Base-by-base conservation (phyloP, 1,140 invertebrate genomes). In the Idris sp. region DNA sequence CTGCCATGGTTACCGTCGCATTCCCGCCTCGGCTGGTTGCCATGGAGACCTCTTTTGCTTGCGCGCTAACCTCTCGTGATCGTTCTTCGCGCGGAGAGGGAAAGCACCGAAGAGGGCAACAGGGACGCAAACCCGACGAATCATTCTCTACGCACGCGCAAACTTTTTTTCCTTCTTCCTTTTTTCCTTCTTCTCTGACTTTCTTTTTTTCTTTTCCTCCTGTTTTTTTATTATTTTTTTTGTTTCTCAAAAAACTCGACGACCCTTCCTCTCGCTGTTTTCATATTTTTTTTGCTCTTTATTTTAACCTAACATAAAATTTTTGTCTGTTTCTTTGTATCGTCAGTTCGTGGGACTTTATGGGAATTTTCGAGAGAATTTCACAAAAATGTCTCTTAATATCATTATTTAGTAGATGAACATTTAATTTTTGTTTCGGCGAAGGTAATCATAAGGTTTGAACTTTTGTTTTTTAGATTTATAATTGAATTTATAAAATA, bases 1-100 rank as follows among this genome's bases (percentile, higher is more conserved):
- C 85, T 88, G 85, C 86, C 86, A 87, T 87, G 85, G 86, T 87
- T 87, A 88, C 86, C 86, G 85, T 86, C 85, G 85, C 85, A 87
- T 86, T 87, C 85, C 86, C 85, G 86, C 85, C 86, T 86, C 82
- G 83, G 77, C 79, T 83, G 82, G 86, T 88, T 86, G 80, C 86
- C 79, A 88, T 87, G 86, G 85, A 81, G 76, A 88, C 80, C 81
- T 75, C 64, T 62, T 65, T 67, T 77, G 73, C 62, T 80, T 80
- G 74, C 71, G 67, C 77, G 77, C 77, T 80, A 79, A 80, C 76
- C 76, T 82, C 79, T 74, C 74, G 73, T 78, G 68, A 77, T 79
- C 81, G 77, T 81, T 81, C 79, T 83, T 68, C 58, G 68, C 56
- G 49, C 40, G 73, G 48, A 75, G 65, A n/a, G n/a, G n/a, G n/a